A percentile compares a stretch with the other conserved stretches of the same genome.
Evolutionary conservation across 2,888 invertebrate genomes (phyloP).

Genomic region (Junonia oenone): DNA sequence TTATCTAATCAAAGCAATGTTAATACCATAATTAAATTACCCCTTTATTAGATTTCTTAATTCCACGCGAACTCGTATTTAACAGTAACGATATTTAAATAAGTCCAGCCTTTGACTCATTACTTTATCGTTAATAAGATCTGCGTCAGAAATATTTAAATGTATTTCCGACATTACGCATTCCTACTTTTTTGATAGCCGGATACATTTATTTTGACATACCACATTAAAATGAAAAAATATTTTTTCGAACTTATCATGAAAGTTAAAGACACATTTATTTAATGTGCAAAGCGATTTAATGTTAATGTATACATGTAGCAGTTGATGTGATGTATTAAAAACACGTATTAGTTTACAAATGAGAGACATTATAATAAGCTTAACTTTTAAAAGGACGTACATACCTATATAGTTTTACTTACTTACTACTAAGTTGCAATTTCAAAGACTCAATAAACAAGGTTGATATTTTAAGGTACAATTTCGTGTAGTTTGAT

Average conservation of each 20-base stretch:
- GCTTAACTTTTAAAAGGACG: no score
- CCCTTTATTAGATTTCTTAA: constrained; percentile 16
- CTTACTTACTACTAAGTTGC: no score
- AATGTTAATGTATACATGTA: no score
- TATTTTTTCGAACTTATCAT: neutral
- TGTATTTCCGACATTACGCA: constrained; percentile 12
- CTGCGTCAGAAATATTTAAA: constrained; percentile 13
- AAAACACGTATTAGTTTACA: no score
- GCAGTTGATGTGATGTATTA: no score
- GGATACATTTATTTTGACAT: neutral
- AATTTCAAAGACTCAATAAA: neutral
- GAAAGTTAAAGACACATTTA: no score
- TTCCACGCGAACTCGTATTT: constrained; percentile 29
- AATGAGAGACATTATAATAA: no score
- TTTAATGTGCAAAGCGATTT: no score
- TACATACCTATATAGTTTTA: no score
- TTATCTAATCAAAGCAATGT: constrained; percentile 20
- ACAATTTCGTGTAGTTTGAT: neutral
- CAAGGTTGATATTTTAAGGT: neutral
- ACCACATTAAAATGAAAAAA: neutral
- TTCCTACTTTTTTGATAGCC: neutral
- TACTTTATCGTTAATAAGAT: constrained; percentile 22
- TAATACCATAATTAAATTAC: constrained; percentile 14
- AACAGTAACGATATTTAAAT: constrained; percentile 18
- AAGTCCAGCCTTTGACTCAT: constrained; percentile 13